Conservation (phyloP, 2,888 invertebrate species). For the Penaeus monodon region DNA sequence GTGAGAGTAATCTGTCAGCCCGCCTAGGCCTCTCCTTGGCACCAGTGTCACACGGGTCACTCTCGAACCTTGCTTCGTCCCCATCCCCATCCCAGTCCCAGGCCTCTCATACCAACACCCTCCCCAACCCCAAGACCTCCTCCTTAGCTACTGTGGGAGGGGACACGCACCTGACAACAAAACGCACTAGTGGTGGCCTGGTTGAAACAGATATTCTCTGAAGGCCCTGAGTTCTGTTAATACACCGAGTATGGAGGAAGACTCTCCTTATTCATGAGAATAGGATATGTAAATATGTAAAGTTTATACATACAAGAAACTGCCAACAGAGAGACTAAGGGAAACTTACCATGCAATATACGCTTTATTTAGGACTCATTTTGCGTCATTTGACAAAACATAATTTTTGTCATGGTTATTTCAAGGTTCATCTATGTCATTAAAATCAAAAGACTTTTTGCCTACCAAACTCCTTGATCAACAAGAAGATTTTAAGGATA, state of each 20-base stretch:
- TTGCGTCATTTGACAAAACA: constrained; percentile 34
- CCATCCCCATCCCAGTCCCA: constrained; percentile 19
- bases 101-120: constrained; percentile 29
- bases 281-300: constrained; percentile 57
- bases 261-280: constrained; percentile 13
- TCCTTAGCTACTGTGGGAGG: constrained; percentile 26
- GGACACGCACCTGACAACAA: constrained; percentile 29
- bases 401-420: constrained; percentile 44
- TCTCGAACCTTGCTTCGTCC: constrained; percentile 51
- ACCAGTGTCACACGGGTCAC: constrained; percentile 19
- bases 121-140: constrained; percentile 56
- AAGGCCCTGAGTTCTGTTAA: constrained; percentile 15
- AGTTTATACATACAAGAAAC: constrained; percentile 44
- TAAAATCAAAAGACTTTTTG: constrained; percentile 31
- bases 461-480: constrained; percentile 19
- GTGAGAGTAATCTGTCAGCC: constrained; percentile 61
- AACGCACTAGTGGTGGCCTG: constrained; percentile 46
- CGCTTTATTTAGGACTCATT: constrained; percentile 44
- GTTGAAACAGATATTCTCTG: constrained; percentile 57
- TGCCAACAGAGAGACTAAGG: constrained; percentile 48
- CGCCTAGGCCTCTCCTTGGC: constrained; percentile 54
- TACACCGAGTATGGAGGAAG: constrained; percentile 5
- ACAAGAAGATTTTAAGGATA: constrained; percentile 2
- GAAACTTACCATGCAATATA: constrained; percentile 45
- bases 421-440: constrained; percentile 5